A percentile compares a stretch with the other conserved stretches of the same genome.
Evolutionary conservation across 37 sponge, comb jelly and placozoan genomes (phyloP).

Genomic region (Petrosia ficiformis): DNA sequence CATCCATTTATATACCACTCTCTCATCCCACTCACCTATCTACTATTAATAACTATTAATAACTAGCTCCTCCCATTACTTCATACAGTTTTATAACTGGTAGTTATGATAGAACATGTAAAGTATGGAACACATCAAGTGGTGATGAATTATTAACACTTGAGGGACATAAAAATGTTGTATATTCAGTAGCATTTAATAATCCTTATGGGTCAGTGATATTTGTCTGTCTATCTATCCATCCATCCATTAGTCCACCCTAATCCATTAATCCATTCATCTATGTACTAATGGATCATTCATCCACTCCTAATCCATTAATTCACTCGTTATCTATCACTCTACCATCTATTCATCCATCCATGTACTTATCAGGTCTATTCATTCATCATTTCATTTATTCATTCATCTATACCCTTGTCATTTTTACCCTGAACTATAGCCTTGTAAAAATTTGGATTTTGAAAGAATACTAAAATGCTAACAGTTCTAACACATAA

Average conservation of each 20-base stretch:
- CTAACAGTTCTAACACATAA: too few relatives aligned
- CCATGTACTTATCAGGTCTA: too few relatives aligned
- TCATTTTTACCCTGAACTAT: too few relatives aligned
- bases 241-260: too few relatives aligned
- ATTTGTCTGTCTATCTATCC: too few relatives aligned
- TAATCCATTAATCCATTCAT: not conserved
- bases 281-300: not conserved
- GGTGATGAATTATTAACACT: slow-evolving; percentile 90
- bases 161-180: slow-evolving; percentile 97
- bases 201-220: slow-evolving; percentile 91
- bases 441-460: too few relatives aligned
- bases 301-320: not conserved
- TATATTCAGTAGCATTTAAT: slow-evolving; percentile 97
- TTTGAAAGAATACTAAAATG: too few relatives aligned
- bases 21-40: slow-evolving; percentile 14
- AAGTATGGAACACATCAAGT: slow-evolving; percentile 91
- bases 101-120: slow-evolving; percentile 97
- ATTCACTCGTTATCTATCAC: not conserved
- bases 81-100: slow-evolving; percentile 57
- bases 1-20: slow-evolving; percentile 4
- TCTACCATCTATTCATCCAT: not conserved
- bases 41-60: not conserved
- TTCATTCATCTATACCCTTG: too few relatives aligned
- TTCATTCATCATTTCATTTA: too few relatives aligned
- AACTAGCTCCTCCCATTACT: not conserved